These are phyloP conservation scores for Synanthedon vespiformis DNA, from an alignment of 2,888 invertebrate species.

Conservation along the genomic window DNA sequence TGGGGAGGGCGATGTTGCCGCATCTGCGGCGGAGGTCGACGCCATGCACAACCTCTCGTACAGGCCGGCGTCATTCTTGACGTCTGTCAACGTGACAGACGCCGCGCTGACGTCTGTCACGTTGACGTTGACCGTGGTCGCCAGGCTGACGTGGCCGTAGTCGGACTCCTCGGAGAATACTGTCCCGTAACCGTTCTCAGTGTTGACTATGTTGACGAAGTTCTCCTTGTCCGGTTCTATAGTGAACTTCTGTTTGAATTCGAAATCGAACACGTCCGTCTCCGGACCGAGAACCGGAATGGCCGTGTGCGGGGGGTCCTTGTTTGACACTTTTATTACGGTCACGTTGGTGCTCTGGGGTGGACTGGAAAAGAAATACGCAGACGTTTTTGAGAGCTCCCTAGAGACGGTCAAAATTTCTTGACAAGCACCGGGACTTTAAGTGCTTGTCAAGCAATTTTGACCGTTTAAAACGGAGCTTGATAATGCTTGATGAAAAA, in stretches of 20 bases:
- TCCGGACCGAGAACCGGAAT: conserved; percentile 47
- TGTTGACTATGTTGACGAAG: conserved; percentile 55
- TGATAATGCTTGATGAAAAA: too few species aligned
- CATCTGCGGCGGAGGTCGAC: conserved; percentile 39
- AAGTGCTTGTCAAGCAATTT: too few species aligned
- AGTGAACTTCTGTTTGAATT: conserved; percentile 31
- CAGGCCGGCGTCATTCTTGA: conserved; percentile 18
- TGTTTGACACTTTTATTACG: conserved; percentile 73
- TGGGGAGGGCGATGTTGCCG: conserved; percentile 18
- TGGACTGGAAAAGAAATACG: conserved; percentile 5
- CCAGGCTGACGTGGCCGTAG: conserved; percentile 55
- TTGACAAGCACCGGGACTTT: too few species aligned
- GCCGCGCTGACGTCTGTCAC: conserved; percentile 17
- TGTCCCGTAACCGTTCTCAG: conserved; percentile 50
- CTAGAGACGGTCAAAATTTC: too few species aligned
- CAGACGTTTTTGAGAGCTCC: too few species aligned
- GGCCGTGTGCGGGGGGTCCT: conserved; percentile 52
- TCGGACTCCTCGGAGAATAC: conserved; percentile 39
- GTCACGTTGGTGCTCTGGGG: conserved; percentile 60
- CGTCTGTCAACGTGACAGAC: conserved; percentile 14
- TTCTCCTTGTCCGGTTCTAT: conserved; percentile 16
- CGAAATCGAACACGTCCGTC: conserved; percentile 44
- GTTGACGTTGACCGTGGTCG: conserved; percentile 44
- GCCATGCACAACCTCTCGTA: conserved; percentile 55
- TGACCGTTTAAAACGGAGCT: too few species aligned